A percentile compares a stretch with the other conserved stretches of the same genome.
These are phyloP conservation scores for Leptodactylus fallax DNA, from an alignment of 2,797 vertebrate genomes.

Conservation along the genomic window DNA sequence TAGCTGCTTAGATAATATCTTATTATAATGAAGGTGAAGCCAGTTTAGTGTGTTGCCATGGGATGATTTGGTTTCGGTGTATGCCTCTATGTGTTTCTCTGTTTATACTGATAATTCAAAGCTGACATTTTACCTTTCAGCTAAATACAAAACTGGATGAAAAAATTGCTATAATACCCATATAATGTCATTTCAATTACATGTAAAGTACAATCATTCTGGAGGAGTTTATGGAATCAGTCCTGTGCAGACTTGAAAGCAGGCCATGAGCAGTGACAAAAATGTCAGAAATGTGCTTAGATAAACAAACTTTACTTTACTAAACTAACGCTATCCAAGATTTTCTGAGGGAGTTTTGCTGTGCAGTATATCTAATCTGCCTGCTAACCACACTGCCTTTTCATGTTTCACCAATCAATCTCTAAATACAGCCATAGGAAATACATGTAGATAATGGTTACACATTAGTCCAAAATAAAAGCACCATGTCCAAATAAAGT, in stretches of 20 bases:
- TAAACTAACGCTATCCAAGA: conserved; percentile 11
- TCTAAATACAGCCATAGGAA: neutral
- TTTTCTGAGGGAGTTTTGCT: neutral
- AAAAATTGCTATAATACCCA: neutral
- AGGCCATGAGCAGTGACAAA: neutral
- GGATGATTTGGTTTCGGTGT: too few species aligned
- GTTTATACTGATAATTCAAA: neutral
- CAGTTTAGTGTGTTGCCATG: too few species aligned
- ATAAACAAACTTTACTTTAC: conserved; percentile 1
- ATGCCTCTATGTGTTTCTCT: too few species aligned
- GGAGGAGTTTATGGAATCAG: conserved; percentile 5
- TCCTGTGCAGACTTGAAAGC: conserved; percentile 47
- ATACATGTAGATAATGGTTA: neutral
- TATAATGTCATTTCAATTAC: neutral
- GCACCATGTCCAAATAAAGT: neutral
- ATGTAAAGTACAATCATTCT: neutral
- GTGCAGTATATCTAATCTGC: neutral
- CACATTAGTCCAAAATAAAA: neutral
- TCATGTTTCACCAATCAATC: neutral
- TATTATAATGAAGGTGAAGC: too few species aligned
- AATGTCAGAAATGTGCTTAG: conserved; percentile 49
- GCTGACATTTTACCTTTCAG: neutral
- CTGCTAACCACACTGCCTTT: neutral
- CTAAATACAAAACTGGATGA: neutral
- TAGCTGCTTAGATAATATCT: too few species aligned